These are phyloP conservation scores for Acronicta leporina DNA, from an alignment of 2,888 invertebrate genomes.

Conservation along the genomic window DNA sequence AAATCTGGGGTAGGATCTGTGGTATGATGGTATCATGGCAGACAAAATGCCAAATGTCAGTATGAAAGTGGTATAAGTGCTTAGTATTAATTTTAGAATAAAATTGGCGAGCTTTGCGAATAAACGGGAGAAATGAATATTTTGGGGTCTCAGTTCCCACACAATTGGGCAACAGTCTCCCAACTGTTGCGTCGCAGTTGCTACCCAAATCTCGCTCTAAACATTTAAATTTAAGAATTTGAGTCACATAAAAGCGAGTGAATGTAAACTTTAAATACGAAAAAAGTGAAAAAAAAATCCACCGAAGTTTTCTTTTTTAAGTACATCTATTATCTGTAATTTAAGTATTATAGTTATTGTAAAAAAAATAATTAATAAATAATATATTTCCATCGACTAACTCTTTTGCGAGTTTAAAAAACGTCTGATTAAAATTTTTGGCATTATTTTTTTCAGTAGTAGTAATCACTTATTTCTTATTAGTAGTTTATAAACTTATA, in stretches of 20 bases:
- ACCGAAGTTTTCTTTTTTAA: conserved; percentile 54
- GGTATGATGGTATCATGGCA: conserved; percentile 1
- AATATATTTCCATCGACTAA: conserved; percentile 50
- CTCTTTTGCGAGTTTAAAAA: conserved; percentile 26
- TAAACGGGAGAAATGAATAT: conserved; percentile 12
- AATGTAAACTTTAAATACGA: conserved; percentile 33
- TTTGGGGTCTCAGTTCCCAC: conserved; percentile 14
- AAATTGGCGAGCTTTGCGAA: conserved; percentile 41
- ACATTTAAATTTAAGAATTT: conserved; percentile 37
- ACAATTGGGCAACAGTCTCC: conserved; percentile 21
- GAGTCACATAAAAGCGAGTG: conserved; percentile 43
- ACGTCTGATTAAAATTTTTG: conserved; percentile 10
- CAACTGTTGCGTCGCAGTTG: conserved; percentile 35
- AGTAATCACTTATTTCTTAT: conserved; percentile 66
- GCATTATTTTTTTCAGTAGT: conserved; percentile 37
- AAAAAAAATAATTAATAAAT: conserved; percentile 44
- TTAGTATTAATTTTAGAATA: conserved; percentile 49
- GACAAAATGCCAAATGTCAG: neutral
- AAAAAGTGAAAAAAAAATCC: conserved; percentile 50
- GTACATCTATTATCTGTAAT: conserved; percentile 50
- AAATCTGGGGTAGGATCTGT: conserved; percentile 34
- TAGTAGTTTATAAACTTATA: conserved; percentile 66
- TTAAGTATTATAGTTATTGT: conserved; percentile 56
- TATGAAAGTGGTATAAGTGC: conserved; percentile 7
- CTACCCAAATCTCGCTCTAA: conserved; percentile 19